Conservation (phyloP, 2,888 invertebrate species). For the Campoletis raptor region DNA sequence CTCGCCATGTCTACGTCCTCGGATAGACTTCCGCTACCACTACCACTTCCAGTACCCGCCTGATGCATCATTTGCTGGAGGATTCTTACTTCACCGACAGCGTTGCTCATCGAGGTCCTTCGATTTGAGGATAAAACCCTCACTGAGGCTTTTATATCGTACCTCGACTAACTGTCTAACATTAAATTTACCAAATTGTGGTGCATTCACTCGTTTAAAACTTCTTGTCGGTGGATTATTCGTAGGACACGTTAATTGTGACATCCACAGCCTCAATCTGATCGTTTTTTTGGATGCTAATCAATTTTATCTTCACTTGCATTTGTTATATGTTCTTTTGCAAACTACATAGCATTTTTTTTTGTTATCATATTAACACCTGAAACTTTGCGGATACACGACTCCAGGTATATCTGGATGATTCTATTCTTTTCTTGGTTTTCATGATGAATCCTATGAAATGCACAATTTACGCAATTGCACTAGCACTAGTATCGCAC, state of each 20-base stretch:
- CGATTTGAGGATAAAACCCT: constrained; percentile 70
- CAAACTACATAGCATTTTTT: constrained; percentile 26
- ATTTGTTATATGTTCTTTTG: constrained; percentile 14
- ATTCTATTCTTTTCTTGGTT: constrained; percentile 50
- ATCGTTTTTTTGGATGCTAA: not conserved
- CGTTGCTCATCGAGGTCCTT: constrained; percentile 58
- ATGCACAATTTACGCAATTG: constrained; percentile 28
- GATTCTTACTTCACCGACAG: constrained; percentile 52
- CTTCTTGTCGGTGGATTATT: not conserved
- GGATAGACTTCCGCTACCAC: constrained; percentile 71
- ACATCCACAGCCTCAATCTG: not conserved
- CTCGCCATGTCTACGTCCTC: constrained; percentile 80
- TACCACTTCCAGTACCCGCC: constrained; percentile 59
- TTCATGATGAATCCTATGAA: constrained; percentile 51
- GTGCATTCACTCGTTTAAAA: constrained; percentile 46
- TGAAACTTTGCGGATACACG: constrained; percentile 27
- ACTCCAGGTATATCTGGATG: constrained; percentile 21
- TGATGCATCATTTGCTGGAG: constrained; percentile 66
- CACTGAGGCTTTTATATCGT: constrained; percentile 73
- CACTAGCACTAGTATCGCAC: constrained; percentile 20
- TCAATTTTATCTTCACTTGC: not conserved
- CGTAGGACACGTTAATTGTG: not conserved
- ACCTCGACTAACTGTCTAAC: constrained; percentile 76
- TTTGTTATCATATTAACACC: constrained; percentile 49
- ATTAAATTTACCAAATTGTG: constrained; percentile 60